phyloP scores from a whole-genome alignment of 1,140 invertebrate species.

The Psix sp. region DNA sequence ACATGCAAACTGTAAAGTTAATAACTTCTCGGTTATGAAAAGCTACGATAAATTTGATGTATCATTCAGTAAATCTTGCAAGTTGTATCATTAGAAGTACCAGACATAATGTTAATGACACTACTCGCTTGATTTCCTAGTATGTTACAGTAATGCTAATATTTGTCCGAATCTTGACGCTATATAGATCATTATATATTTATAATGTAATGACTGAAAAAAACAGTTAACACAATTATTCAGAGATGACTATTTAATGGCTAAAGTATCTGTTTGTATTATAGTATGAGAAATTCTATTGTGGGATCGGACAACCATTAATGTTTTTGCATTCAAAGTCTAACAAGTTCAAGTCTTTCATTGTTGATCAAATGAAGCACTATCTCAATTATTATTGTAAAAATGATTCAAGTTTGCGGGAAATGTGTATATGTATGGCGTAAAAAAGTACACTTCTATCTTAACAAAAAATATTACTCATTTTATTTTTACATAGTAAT shows the following conservation, averaged over 20 bases:
- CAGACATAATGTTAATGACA: slow-evolving; percentile 1
- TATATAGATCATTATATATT: no score
- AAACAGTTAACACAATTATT: no score
- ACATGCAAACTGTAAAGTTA: slow-evolving; percentile 8
- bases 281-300: slow-evolving; percentile 2
- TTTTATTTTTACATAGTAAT: slow-evolving; percentile 57
- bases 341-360: slow-evolving; percentile 52
- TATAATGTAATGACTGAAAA: no score
- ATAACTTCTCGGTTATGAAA: slow-evolving; percentile 5
- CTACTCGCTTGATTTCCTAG: slow-evolving; percentile 17
- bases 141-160: slow-evolving; percentile 45
- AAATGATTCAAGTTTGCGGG: slow-evolving; percentile 35
- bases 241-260: not conserved
- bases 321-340: slow-evolving; percentile 46
- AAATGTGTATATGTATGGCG: slow-evolving; percentile 42
- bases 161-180: slow-evolving; percentile 44
- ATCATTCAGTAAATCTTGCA: slow-evolving; percentile 12
- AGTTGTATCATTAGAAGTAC: slow-evolving; percentile 1
- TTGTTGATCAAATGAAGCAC: slow-evolving; percentile 40
- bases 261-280: slow-evolving; percentile 8
- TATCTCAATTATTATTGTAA: slow-evolving; percentile 40
- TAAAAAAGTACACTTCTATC: slow-evolving; percentile 35
- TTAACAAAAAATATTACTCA: slow-evolving; percentile 51
- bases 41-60: slow-evolving; percentile 22
- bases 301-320: slow-evolving; percentile 39